Conservation (phyloP, 2,888 invertebrate species). For the Caenorhabditis uteleia region DNA sequence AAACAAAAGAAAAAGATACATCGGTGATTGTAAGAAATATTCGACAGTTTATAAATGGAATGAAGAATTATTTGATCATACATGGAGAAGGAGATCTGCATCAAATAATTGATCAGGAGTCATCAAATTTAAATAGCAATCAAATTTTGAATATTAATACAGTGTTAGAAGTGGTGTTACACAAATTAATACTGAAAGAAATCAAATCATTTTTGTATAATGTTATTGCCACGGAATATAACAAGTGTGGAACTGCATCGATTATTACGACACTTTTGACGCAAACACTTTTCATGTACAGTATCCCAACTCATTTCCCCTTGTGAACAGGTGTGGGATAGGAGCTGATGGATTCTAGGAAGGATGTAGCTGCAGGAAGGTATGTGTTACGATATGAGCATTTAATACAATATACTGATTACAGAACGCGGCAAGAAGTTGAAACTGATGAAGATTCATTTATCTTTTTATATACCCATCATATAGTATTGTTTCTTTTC, state of each 20-base stretch:
- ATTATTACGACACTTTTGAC: slow-evolving; percentile 71
- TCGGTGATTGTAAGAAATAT: slow-evolving; percentile 62
- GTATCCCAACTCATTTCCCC: too few relatives aligned
- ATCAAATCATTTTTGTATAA: slow-evolving; percentile 67
- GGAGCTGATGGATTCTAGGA: too few relatives aligned
- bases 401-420: too few relatives aligned
- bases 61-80: slow-evolving; percentile 95
- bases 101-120: slow-evolving; percentile 85
- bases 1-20: slow-evolving; percentile 63
- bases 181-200: slow-evolving; percentile 81
- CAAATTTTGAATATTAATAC: slow-evolving; percentile 94
- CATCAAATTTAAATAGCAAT: slow-evolving; percentile 83
- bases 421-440: too few relatives aligned
- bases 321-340: too few relatives aligned
- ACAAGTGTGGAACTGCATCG: slow-evolving; percentile 71
- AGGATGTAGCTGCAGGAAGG: too few relatives aligned
- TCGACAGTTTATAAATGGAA: slow-evolving; percentile 87
- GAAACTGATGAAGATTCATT: too few relatives aligned
- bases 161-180: slow-evolving; percentile 91
- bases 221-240: slow-evolving; percentile 60
- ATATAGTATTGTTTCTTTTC: too few relatives aligned
- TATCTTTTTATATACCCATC: too few relatives aligned
- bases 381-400: too few relatives aligned
- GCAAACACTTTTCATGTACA: too few relatives aligned
- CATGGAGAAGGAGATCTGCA: slow-evolving; percentile 90